Evolutionary conservation across 2,888 invertebrate species (phyloP), one percentile per base, ranked within the genome.

Genomic region (Zeuzera pyrina): DNA sequence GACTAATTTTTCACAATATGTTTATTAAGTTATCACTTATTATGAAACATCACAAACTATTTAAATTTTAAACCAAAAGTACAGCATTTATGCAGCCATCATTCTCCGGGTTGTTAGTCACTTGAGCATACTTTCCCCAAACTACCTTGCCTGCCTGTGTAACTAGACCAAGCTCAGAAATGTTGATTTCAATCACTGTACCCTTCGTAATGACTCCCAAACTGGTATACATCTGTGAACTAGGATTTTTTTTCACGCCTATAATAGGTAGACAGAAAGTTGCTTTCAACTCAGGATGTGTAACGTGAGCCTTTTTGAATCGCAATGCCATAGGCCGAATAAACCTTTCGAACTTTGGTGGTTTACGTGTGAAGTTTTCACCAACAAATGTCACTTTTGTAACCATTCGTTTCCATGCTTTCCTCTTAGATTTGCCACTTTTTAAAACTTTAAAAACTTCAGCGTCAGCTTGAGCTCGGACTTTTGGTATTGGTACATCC

Each of bases 81-180:
- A 99, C 95, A 63, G 98, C 98, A 85, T 99, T 99, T 38, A 99
- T 97, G 62, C 98, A 98, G 11, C 99, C 99, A 86, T 99, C 99
- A 79, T 99, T 99, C 74, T 99, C 99, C 0, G 99, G 99, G 81
- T 98, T 95, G 74, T 99, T 99, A 0, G 98, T 98, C 11, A 99
- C 98, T 78, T 98, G 99, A 0, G 99, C 99, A 68, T 97, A 99
- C 86, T 99, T 99, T 36, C 98, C 99, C 99, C 99, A 99, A 1
- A 99, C 96, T 29, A 99, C 97, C 88, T 98, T 99, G 38, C 99
- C 99, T 5, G 95, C 94, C 69, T 98, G 97, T 1, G 99, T 99
- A 1, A 99, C 99, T 40, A 99, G 86, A 84, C 99, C 99, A 41
- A 99, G 85, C 77, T 99, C 99, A 3, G 97, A 97, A 51, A 99